Base-by-base conservation (phyloP, 2,113 vertebrate genomes). In the Mystacornis crossleyi region DNA sequence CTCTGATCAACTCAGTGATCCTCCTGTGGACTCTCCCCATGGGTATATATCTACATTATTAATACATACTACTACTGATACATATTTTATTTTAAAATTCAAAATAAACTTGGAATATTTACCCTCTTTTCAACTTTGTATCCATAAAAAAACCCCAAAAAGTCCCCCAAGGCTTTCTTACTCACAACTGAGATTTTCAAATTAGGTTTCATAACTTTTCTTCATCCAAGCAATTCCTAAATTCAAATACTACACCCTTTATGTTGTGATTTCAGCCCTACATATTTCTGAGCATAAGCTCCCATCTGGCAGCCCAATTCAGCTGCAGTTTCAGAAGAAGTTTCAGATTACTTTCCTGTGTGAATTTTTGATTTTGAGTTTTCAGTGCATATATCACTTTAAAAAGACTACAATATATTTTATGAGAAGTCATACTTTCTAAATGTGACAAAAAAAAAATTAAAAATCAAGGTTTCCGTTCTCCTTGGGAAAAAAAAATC, bases 281-380 rank as follows among this genome's bases (percentile, higher is more conserved):
- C 24, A 10, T 60, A 16, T 73, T 14, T 54, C 34, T 81, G 43
- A 78, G 23, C 47, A 64, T 25, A 64, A 74, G 11, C 21, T 87
- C 20, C 20, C 0, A 8, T 91, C 80, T 65, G 50, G 48, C 28
- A 89, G 70, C 40, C 18, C 1, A 1, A 87, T 84, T 79, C 54
- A 72, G 18, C 57, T 67, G 50, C 73, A 69, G 43, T 75, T 95
- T 81, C 61, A 88, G 47, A 55, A 71, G n/a, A 67, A 61, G 57
- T 45, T 93, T 71, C 57, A 91, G 40, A 58, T 78, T 77, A 86
- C 75, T 87, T 81, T 87, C 71, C 29, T 31, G 28, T 14, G 13
- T 77, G 18, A 89, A 81, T 95, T 85, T 94, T 85, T 23, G 23
- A 42, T 51, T 47, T 57, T 33, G 40, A 87, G 36, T 85, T 61